These are phyloP conservation scores for Hypena proboscidalis DNA, from an alignment of 2,888 invertebrate species.

Conservation along the genomic window DNA sequence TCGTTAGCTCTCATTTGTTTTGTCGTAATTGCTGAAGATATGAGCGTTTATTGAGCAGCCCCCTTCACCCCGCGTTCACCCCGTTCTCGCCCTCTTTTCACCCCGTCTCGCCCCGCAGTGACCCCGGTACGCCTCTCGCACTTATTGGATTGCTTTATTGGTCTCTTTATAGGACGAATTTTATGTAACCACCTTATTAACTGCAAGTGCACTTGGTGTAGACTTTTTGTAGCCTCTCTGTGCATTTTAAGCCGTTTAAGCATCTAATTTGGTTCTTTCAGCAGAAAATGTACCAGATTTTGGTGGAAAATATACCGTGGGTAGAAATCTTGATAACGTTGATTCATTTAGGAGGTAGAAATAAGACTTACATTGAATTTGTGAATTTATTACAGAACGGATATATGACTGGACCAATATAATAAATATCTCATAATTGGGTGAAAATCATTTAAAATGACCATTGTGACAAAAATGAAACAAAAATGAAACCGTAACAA, in stretches of 20 bases:
- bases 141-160: constrained; percentile 76
- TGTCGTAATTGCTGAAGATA: constrained; percentile 81
- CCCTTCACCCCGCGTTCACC: constrained; percentile 29
- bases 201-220: constrained; percentile 33
- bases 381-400: too few relatives aligned
- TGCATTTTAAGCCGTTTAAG: constrained; percentile 1
- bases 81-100: constrained; percentile 25
- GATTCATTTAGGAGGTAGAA: too few relatives aligned
- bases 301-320: too few relatives aligned
- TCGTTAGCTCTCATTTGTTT: constrained; percentile 83
- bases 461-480: too few relatives aligned
- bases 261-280: constrained; percentile 5
- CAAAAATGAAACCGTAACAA: too few relatives aligned
- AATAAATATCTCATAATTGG: too few relatives aligned
- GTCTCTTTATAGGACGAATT: constrained; percentile 60
- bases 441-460: too few relatives aligned
- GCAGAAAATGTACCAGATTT: too few relatives aligned
- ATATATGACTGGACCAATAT: too few relatives aligned
- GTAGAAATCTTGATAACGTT: too few relatives aligned
- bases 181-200: constrained; percentile 69
- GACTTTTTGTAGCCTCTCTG: constrained; percentile 27
- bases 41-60: constrained; percentile 66
- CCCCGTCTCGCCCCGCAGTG: constrained; percentile 35
- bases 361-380: too few relatives aligned
- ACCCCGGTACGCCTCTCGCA: constrained; percentile 47